Evolutionary conservation across 2,113 vertebrate species (phyloP).

Genomic region (Neotragus pygmaeus): DNA sequence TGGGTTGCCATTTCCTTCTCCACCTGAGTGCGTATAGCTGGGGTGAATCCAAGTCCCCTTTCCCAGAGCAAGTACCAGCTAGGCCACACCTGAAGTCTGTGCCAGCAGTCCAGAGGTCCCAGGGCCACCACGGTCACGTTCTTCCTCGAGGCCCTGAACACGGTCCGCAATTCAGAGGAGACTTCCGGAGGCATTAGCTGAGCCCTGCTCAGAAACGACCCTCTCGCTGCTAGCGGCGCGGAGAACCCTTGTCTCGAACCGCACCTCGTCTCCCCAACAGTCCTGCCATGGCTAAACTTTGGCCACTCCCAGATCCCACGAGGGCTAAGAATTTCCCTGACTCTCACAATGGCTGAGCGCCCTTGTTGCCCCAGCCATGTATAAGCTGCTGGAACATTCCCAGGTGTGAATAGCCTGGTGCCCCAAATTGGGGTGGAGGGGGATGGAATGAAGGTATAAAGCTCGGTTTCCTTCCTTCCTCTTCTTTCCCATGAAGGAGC

Average conservation of each 20-base stretch:
- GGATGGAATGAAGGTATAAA: background rate
- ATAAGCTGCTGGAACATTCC: background rate
- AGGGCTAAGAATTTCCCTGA: background rate
- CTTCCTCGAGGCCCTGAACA: background rate
- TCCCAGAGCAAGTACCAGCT: background rate
- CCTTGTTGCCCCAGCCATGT: background rate
- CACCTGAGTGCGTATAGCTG: background rate
- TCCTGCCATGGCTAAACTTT: background rate
- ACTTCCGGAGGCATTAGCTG: background rate
- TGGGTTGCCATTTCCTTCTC: too few relatives aligned
- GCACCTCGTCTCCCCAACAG: fast-evolving
- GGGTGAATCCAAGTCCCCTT: background rate
- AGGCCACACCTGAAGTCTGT: background rate
- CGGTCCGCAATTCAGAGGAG: background rate
- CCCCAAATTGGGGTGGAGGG: too few relatives aligned
- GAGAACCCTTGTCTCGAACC: background rate
- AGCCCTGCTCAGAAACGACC: background rate
- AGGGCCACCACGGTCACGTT: background rate
- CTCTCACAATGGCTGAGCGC: background rate
- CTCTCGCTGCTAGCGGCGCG: fast-evolving
- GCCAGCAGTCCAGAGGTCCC: background rate
- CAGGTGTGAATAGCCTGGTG: background rate
- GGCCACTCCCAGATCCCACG: background rate
- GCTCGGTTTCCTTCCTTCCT: background rate
- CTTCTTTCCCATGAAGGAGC: background rate